phyloP scores from a whole-genome alignment of 2,113 vertebrate species.

The Synodontis membranacea region DNA sequence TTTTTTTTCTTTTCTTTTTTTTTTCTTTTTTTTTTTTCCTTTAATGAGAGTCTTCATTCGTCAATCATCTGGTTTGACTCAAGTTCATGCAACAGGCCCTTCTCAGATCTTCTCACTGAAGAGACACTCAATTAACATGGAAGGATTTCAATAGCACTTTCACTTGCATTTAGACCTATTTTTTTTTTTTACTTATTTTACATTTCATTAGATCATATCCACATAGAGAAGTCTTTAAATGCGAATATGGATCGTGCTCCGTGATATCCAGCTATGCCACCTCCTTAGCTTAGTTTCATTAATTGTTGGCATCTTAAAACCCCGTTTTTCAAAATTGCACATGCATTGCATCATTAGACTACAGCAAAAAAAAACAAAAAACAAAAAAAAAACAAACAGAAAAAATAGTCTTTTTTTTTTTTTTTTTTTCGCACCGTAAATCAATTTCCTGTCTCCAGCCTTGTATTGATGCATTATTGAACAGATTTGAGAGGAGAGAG shows the following conservation, averaged over 20 bases:
- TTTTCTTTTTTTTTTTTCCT: background rate
- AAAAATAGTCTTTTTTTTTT: constrained; percentile 3
- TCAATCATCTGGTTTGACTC: constrained; percentile 39
- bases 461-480: constrained; percentile 43
- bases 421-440: background rate
- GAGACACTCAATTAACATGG: constrained; percentile 46
- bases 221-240: constrained; percentile 33
- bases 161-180: constrained; percentile 24
- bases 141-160: constrained; percentile 39
- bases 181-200: constrained; percentile 43
- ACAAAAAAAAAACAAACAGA: too few species aligned
- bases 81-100: constrained; percentile 19
- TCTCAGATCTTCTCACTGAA: constrained; percentile 21
- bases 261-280: background rate
- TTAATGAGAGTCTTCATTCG: background rate
- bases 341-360: constrained; percentile 11
- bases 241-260: constrained; percentile 27
- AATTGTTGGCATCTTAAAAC: constrained; percentile 36
- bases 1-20: background rate
- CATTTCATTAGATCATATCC: constrained; percentile 51
- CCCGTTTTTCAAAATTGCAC: constrained; percentile 30
- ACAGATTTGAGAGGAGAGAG: constrained; percentile 2
- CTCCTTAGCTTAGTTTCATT: constrained; percentile 37
- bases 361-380: background rate
- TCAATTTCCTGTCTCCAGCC: background rate